Conservation (phyloP, 2,113 vertebrate species). For the Stegastes partitus region DNA sequence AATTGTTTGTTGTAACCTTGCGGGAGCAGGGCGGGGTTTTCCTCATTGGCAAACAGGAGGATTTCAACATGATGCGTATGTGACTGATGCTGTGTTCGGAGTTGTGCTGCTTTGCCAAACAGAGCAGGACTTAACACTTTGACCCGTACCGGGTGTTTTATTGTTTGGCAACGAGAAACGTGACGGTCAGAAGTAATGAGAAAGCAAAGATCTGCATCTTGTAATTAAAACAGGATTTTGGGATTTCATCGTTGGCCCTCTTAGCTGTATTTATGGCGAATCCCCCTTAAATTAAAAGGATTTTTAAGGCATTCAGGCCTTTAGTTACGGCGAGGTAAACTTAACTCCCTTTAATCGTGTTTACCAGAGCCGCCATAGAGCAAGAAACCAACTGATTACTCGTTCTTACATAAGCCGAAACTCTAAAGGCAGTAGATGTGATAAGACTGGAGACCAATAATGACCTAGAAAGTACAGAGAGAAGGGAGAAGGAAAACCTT, state of each 20-base stretch:
- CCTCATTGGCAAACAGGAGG: constrained; percentile 8
- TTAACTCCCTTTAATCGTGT: constrained; percentile 39
- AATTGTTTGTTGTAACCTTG: constrained; percentile 17
- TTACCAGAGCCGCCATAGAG: constrained; percentile 19
- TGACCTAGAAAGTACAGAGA: constrained; percentile 61
- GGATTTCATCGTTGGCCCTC: constrained; percentile 19
- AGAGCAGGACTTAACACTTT: constrained; percentile 26
- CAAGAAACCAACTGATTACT: constrained; percentile 58
- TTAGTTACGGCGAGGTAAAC: constrained; percentile 32
- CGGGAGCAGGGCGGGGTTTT: constrained; percentile 16
- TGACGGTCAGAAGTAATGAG: constrained; percentile 31
- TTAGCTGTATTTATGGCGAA: constrained; percentile 29
- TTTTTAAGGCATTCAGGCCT: constrained; percentile 4
- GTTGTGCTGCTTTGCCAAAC: neutral
- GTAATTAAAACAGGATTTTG: constrained; percentile 52
- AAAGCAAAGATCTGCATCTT: constrained; percentile 20
- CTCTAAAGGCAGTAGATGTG: constrained; percentile 32
- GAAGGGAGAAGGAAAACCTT: constrained; percentile 9
- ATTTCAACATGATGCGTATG: constrained; percentile 11
- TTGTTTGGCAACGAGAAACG: constrained; percentile 33
- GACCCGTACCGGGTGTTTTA: constrained; percentile 17
- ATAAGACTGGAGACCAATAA: constrained; percentile 33
- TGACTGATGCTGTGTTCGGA: constrained; percentile 17
- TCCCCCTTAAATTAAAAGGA: constrained; percentile 33
- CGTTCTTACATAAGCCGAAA: constrained; percentile 49